Conservation (phyloP, 2,888 invertebrate genomes). For the Nysson spinosus region DNA sequence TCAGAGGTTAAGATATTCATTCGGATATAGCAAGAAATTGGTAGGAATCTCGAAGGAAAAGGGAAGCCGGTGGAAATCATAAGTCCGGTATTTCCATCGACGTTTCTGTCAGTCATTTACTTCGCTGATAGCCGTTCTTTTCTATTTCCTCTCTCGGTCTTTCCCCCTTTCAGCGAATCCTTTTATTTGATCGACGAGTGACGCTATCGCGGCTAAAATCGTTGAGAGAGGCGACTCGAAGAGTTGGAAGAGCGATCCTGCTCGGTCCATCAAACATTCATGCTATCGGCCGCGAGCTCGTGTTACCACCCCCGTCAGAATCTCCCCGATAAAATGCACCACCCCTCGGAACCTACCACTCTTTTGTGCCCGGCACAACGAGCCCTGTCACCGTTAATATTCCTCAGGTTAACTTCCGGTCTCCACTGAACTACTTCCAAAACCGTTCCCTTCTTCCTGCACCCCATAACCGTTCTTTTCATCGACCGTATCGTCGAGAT, state of each 20-base stretch:
- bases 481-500: no score
- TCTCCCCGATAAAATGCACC: slow-evolving; percentile 55
- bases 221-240: slow-evolving; percentile 29
- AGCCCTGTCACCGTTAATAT: slow-evolving; percentile 43
- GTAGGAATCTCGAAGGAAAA: not conserved
- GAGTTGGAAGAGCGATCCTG: slow-evolving; percentile 51
- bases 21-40: no score
- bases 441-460: slow-evolving; percentile 5
- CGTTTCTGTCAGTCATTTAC: slow-evolving; percentile 50
- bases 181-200: slow-evolving; percentile 60
- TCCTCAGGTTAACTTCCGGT: slow-evolving; percentile 36
- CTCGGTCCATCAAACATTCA: slow-evolving; percentile 63
- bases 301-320: slow-evolving; percentile 54
- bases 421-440: slow-evolving; percentile 10
- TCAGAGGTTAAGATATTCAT: no score
- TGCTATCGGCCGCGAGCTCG: slow-evolving; percentile 49
- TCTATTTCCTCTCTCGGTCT: slow-evolving; percentile 3
- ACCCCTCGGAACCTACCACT: not conserved
- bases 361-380: slow-evolving; percentile 40
- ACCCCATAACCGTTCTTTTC: not conserved
- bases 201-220: slow-evolving; percentile 64
- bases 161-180: slow-evolving; percentile 17
- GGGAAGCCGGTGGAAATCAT: slow-evolving; percentile 26
- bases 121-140: slow-evolving; percentile 23
- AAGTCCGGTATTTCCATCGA: slow-evolving; percentile 10